phyloP scores from a whole-genome alignment of 2,797 vertebrate genomes.

The Sphenopsis melanotis region DNA sequence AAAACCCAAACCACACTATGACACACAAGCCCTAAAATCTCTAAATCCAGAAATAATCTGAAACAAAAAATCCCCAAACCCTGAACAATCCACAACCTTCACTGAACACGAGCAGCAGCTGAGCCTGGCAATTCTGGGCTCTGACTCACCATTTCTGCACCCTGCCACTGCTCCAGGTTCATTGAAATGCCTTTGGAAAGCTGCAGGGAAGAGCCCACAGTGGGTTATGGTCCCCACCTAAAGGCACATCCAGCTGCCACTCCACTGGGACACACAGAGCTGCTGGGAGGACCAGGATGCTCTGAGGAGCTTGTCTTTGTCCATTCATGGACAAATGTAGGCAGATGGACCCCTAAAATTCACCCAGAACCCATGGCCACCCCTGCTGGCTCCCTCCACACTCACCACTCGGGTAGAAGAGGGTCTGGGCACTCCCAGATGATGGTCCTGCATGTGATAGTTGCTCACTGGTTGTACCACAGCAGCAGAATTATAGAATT shows the following conservation, averaged over 20 bases:
- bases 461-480: rapidly evolving
- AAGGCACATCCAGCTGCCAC: background rate
- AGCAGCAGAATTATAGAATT: background rate
- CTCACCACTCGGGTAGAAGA: background rate
- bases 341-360: background rate
- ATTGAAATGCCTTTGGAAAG: background rate
- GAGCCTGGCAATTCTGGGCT: background rate
- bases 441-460: background rate
- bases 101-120: background rate
- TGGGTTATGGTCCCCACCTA: too few species aligned
- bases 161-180: background rate
- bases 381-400: background rate
- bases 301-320: background rate
- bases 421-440: background rate
- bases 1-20: background rate
- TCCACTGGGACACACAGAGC: background rate
- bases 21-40: background rate
- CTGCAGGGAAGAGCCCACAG: rapidly evolving
- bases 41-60: background rate
- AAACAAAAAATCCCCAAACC: background rate
- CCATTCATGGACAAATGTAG: background rate
- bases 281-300: background rate
- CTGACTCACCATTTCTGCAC: background rate
- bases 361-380: background rate
- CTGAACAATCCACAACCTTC: background rate